phyloP scores from a whole-genome alignment of 2,888 invertebrate genomes.

The Trachelus stipa region DNA sequence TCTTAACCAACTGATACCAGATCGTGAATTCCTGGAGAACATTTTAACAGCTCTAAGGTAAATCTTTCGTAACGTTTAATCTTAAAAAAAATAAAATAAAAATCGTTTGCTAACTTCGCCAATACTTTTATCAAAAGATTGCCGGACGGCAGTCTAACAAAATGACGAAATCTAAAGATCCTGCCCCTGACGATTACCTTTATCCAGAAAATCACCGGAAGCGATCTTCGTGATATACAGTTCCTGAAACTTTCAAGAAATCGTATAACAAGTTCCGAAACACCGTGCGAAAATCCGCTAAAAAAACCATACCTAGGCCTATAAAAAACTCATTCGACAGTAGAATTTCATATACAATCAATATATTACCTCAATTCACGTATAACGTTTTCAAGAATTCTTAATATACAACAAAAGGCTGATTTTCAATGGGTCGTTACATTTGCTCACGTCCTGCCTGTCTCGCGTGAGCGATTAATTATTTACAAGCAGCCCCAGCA shows the following conservation, averaged over 20 bases:
- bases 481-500: slow-evolving; percentile 38
- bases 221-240: slow-evolving; percentile 27
- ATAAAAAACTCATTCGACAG: background rate
- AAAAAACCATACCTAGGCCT: background rate
- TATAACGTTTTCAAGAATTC: background rate
- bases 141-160: background rate
- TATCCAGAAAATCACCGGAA: slow-evolving; percentile 27
- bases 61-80: background rate
- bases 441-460: slow-evolving; percentile 9
- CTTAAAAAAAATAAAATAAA: background rate
- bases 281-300: background rate
- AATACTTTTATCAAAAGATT: slow-evolving; percentile 1
- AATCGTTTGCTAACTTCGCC: background rate
- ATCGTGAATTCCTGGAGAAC: background rate
- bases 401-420: too few relatives aligned
- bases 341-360: background rate
- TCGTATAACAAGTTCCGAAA: slow-evolving; percentile 27
- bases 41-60: background rate
- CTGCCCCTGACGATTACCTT: slow-evolving; percentile 28
- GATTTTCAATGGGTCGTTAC: too few relatives aligned
- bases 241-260: slow-evolving; percentile 28
- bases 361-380: too few relatives aligned
- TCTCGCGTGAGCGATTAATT: slow-evolving; percentile 35
- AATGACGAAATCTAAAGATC: background rate
- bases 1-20: background rate